Percentiles rank a stretch among this genome's conserved stretches.
These are phyloP conservation scores for Crocidura indochinensis DNA, from an alignment of 2,797 vertebrate genomes.

Conservation along the genomic window DNA sequence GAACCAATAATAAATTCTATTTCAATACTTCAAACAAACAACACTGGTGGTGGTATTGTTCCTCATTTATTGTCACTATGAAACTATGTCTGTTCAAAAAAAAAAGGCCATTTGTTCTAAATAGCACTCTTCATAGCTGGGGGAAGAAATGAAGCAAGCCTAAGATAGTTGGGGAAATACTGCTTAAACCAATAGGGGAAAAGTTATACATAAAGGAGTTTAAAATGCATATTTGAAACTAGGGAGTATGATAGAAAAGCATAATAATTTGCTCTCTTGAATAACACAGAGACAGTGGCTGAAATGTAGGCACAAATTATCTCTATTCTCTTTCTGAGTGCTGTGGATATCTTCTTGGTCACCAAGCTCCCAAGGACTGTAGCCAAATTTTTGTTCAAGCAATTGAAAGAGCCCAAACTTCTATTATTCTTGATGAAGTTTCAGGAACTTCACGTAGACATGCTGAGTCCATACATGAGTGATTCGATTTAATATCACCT, in stretches of 20 bases:
- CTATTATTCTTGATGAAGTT: neutral
- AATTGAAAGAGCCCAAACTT: neutral
- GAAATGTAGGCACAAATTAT: neutral
- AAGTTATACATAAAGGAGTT: neutral
- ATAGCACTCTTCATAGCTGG: neutral
- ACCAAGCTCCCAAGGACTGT: neutral
- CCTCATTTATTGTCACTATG: too few species aligned
- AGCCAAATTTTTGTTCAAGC: neutral
- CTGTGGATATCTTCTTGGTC: neutral
- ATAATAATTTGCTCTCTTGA: neutral
- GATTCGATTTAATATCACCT: neutral
- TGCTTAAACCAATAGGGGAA: neutral
- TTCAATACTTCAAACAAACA: neutral
- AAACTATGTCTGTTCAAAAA: neutral
- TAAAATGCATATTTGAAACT: conserved; percentile 20
- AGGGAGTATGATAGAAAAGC: conserved; percentile 15
- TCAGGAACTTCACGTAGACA: neutral
- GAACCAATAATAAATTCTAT: neutral
- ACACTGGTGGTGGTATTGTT: too few species aligned
- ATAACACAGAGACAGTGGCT: neutral
- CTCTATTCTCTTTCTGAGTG: neutral
- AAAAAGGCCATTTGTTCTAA: conserved; percentile 35
- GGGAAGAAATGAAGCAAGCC: neutral
- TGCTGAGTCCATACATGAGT: neutral
- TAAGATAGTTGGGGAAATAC: conserved; percentile 25